phyloP scores from a whole-genome alignment of 92 coral and sea anemone genomes.

The Ricordea florida region DNA sequence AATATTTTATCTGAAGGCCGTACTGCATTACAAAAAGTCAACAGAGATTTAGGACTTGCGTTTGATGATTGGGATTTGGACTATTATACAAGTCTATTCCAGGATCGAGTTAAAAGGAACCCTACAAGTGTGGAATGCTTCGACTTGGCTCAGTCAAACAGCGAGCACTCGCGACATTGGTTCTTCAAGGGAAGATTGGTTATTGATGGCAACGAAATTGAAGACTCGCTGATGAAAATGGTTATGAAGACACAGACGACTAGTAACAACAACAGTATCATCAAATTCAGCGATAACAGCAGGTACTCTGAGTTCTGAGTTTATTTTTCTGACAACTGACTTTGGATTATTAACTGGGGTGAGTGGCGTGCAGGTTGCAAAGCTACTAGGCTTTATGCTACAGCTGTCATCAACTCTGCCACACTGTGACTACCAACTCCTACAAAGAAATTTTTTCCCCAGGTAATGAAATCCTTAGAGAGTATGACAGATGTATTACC shows the following conservation, averaged over 20 bases:
- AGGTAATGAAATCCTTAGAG: too few relatives aligned
- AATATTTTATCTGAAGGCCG: slow-evolving; percentile 73
- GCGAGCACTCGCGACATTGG: slow-evolving; percentile 99
- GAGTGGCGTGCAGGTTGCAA: background rate
- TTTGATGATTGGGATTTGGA: slow-evolving; percentile 96
- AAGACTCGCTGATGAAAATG: slow-evolving; percentile 88
- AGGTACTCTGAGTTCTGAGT: slow-evolving; percentile 44
- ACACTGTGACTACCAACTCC: too few relatives aligned
- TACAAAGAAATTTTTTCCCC: too few relatives aligned
- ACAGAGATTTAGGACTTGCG: slow-evolving; percentile 89
- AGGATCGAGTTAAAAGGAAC: slow-evolving; percentile 81
- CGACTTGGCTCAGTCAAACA: slow-evolving; percentile 97
- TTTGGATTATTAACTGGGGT: background rate
- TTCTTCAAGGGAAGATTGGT: slow-evolving; percentile 88
- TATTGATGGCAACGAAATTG: slow-evolving; percentile 84
- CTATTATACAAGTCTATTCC: slow-evolving; percentile 84
- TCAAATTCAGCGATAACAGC: slow-evolving; percentile 91
- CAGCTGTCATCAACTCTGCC: too few relatives aligned
- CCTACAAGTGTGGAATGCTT: slow-evolving; percentile 98
- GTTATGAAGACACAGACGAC: slow-evolving; percentile 83
- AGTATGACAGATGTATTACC: too few relatives aligned
- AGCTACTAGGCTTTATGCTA: too few relatives aligned
- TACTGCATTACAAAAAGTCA: slow-evolving; percentile 80
- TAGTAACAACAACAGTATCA: slow-evolving; percentile 85
- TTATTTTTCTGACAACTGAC: too few relatives aligned